phyloP scores from a whole-genome alignment of 2,113 vertebrate species.

The Rhinolophus sinicus region DNA sequence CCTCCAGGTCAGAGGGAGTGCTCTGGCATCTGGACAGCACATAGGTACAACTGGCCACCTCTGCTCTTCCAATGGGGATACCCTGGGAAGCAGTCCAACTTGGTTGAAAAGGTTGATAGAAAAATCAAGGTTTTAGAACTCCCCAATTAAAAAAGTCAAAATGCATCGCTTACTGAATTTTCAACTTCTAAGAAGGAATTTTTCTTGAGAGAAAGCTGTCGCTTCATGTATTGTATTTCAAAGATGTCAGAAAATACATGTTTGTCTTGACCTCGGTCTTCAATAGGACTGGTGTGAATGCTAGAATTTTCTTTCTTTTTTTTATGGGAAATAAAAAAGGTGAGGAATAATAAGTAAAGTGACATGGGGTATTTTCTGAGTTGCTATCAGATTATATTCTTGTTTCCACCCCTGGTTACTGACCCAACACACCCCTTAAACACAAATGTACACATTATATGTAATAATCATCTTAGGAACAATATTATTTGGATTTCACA shows the following conservation, averaged over 20 bases:
- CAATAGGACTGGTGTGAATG: background rate
- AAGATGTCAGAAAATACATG: constrained; percentile 29
- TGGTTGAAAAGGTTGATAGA: background rate
- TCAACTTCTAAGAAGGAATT: background rate
- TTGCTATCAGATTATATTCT: background rate
- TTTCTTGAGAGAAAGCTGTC: constrained; percentile 34
- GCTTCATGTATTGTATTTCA: background rate
- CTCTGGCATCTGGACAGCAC: background rate
- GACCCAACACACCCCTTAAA: background rate
- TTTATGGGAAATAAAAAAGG: background rate
- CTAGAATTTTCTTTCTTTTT: background rate
- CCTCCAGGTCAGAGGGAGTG: background rate
- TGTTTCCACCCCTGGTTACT: background rate
- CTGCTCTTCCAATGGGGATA: background rate
- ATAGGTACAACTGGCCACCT: background rate
- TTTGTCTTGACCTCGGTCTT: background rate
- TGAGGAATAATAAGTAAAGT: background rate
- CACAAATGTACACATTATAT: background rate
- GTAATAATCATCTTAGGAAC: background rate
- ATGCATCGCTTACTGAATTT: constrained; percentile 12
- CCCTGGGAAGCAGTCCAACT: background rate
- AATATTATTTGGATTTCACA: background rate
- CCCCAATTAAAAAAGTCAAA: constrained; percentile 11
- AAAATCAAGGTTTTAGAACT: constrained; percentile 5
- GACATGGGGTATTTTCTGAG: background rate